Base-by-base conservation (phyloP, 92 coral and sea anemone genomes). In the Diadumene lineata region DNA sequence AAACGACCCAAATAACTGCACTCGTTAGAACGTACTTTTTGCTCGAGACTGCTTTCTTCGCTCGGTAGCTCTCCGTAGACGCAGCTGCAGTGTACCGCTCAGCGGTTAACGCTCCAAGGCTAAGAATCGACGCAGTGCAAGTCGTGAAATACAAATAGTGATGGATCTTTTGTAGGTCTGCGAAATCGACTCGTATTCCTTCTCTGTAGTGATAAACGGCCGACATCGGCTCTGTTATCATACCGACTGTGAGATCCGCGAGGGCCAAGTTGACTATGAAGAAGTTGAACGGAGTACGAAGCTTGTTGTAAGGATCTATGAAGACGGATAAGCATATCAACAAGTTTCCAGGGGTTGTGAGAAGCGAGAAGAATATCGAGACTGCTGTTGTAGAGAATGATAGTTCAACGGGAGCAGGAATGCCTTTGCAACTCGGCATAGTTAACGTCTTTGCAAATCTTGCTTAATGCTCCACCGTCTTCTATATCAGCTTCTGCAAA, bases 221-320 rank as follows among this genome's bases (percentile, higher is more conserved):
- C 6, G 84, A 79, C n/a, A 79, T 50, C 1, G 84, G 84, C 43
- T 69, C 84, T 11, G 77, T 62, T 30, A 79, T 62, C 50, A 61
- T 31, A 2, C 84, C 84, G 17, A 79, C 78, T 7, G 77, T 29
- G 8, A 70, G 51, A 50, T 79, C 84, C 6, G 84, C 69, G 7
- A 69, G 69, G 11, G 84, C 84, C 31, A 79, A 33, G 63, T 79
- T 79, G 0, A 79, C 69, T 50, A 79, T 57, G 48, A 79, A 79
- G 21, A 69, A 79, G 84, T 79, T 79, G 70, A 79, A 79, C 2
- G 77, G 68, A 19, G 77, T 79, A 24, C 84, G 69, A 13, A 79
- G 84, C 8, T 79, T 23, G 44, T 51, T 69, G 21, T 58, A 44
- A 21, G 84, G 84, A n/a, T 79, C 68, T 22, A 69, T 43, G 34